A percentile compares a stretch with the other conserved stretches of the same genome.
phyloP scores from a whole-genome alignment of 2,888 invertebrate genomes.

The Biston stratarius region DNA sequence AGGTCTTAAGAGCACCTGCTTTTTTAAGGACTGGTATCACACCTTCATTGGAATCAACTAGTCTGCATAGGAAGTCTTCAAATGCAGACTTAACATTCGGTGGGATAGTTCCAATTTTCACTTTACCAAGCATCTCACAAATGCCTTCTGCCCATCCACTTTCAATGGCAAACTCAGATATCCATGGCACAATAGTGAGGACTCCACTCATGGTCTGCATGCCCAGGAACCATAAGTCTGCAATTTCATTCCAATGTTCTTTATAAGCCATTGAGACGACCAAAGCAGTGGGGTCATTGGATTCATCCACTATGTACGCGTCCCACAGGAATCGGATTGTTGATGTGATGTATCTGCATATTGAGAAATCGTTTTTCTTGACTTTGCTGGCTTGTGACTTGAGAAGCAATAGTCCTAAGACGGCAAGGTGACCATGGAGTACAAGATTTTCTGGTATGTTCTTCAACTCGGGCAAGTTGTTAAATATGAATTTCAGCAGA shows the following conservation, averaged over 20 bases:
- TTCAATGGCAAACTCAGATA: slow-evolving; percentile 95
- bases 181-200: slow-evolving; percentile 93
- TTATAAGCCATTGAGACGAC: slow-evolving; percentile 95
- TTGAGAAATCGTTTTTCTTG: slow-evolving; percentile 95
- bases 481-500: slow-evolving; percentile 94
- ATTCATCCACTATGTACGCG: slow-evolving; percentile 95
- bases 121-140: slow-evolving; percentile 92
- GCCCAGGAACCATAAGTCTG: slow-evolving; percentile 96
- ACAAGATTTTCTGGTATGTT: slow-evolving; percentile 94
- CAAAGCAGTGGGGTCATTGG: slow-evolving; percentile 92
- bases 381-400: slow-evolving; percentile 94
- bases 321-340: slow-evolving; percentile 97
- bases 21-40: slow-evolving; percentile 92
- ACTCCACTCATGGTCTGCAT: slow-evolving; percentile 97
- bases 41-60: slow-evolving; percentile 92
- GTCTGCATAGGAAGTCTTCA: slow-evolving; percentile 94
- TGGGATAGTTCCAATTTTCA: slow-evolving; percentile 93
- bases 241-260: slow-evolving; percentile 95
- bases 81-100: slow-evolving; percentile 95
- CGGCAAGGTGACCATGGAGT: slow-evolving; percentile 93
- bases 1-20: slow-evolving; percentile 93
- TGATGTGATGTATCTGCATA: slow-evolving; percentile 95
- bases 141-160: slow-evolving; percentile 98
- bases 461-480: slow-evolving; percentile 93
- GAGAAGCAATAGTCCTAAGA: slow-evolving; percentile 92